Percentiles rank a stretch among this genome's conserved stretches.
Evolutionary conservation across 2,113 vertebrate species (phyloP).

Genomic region (Pollachius pollachius): DNA sequence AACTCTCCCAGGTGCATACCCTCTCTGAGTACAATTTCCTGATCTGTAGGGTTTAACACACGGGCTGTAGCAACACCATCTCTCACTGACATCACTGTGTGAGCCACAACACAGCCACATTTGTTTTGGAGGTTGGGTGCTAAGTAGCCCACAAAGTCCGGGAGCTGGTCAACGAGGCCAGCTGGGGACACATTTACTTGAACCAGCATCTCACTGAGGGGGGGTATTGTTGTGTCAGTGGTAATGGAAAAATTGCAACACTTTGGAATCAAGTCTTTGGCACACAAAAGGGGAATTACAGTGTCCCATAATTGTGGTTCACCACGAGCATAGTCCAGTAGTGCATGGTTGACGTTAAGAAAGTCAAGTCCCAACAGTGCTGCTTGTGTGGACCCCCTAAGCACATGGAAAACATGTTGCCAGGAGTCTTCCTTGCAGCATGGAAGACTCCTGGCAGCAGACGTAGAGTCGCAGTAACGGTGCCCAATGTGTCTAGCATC

Average conservation of each 20-base stretch:
- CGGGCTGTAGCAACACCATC: not conserved
- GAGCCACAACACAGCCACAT: not conserved
- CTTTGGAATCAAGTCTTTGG: not conserved
- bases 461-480: too few species aligned
- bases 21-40: too few species aligned
- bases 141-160: not conserved
- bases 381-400: not conserved
- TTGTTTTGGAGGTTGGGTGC: not conserved
- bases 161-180: not conserved
- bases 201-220: not conserved
- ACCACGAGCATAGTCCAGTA: not conserved
- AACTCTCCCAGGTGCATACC: too few species aligned
- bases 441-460: too few species aligned
- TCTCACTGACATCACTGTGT: not conserved
- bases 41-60: not conserved
- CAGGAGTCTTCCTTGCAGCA: too few species aligned
- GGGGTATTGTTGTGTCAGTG: not conserved
- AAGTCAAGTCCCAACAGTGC: not conserved
- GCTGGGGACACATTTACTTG: not conserved
- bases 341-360: not conserved
- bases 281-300: not conserved
- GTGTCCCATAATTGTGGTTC: not conserved
- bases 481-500: too few species aligned
- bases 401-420: not conserved
- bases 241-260: not conserved